These are phyloP conservation scores for Microtus montanus DNA, from an alignment of 2,113 vertebrate genomes.

Conservation along the genomic window DNA sequence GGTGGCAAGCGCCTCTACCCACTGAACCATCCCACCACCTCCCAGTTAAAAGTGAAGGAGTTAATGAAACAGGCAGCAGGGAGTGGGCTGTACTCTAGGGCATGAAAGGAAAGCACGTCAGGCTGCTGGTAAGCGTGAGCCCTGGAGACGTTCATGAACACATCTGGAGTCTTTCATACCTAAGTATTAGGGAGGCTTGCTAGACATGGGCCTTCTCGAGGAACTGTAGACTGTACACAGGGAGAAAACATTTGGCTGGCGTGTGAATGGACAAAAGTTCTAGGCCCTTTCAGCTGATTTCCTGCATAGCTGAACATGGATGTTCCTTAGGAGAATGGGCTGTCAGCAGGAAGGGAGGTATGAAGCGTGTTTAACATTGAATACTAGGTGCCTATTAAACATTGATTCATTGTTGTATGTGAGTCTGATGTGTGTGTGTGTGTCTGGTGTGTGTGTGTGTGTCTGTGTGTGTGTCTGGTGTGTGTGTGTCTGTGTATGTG, in stretches of 20 bases:
- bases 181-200: constrained; percentile 52
- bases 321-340: background rate
- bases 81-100: background rate
- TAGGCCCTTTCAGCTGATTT: constrained; percentile 2
- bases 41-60: background rate
- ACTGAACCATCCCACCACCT: background rate
- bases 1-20: background rate
- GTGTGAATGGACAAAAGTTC: background rate
- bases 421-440: background rate
- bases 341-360: constrained; percentile 15
- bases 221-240: constrained; percentile 19
- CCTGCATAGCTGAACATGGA: background rate
- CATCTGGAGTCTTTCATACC: constrained; percentile 45
- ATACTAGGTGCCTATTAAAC: constrained; percentile 17
- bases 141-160: constrained; percentile 22
- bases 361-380: constrained; percentile 51
- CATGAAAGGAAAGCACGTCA: constrained; percentile 7
- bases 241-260: constrained; percentile 18
- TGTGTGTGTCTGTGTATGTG: too few species aligned
- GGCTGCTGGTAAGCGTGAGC: background rate
- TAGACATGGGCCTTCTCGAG: constrained; percentile 25
- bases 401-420: background rate
- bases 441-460: too few species aligned
- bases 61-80: background rate
- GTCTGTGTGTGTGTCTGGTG: too few species aligned